Evolutionary conservation across 2,113 vertebrate genomes (phyloP), one percentile per base, ranked within the genome.

Genomic region (Hiodon tergisus): DNA sequence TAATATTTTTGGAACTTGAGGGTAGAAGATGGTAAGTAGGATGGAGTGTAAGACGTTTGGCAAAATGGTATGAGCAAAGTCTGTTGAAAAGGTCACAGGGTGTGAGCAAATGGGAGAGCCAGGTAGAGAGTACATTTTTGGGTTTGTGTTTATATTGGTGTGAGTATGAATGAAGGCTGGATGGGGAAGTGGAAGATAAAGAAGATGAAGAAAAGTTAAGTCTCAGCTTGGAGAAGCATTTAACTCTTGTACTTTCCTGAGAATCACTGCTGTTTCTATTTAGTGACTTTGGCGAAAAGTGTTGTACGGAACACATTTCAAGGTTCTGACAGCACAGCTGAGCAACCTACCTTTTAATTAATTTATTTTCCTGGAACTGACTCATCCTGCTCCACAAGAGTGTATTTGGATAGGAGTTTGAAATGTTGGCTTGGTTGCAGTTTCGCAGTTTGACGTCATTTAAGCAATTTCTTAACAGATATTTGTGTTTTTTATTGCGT

Each of bases 61-160:
- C 52, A 55, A n/a, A 58, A 62, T 72, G 75, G 54, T 53, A 2
- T 71, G 79, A 78, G 51, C 3, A 58, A 78, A 79, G 83, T 83
- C 68, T 63, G 65, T 47, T 52, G 46, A 74, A 78, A 78, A 50
- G 79, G 80, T 84, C 8, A 31, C 48, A 52, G 74, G 54, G 66
- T 13, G 75, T 70, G 60, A 54, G 62, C 73, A 63, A 68, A 62
- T 67, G 58, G 73, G 79, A 52, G 46, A 62, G 63, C 57, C 53
- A 52, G 50, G 70, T 69, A 69, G 69, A 6, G 59, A 17, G 66
- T 62, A 73, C 16, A 68, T 57, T 67, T 84, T 84, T 83, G 55
- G 76, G 81, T 84, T 84, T 79, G 80, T 77, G 61, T 74, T 81
- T 83, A 84, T 76, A 74, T 75, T 73, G 73, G 62, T 78, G 78